phyloP scores from a whole-genome alignment of 2,113 vertebrate species.

The Corynorhinus townsendii region DNA sequence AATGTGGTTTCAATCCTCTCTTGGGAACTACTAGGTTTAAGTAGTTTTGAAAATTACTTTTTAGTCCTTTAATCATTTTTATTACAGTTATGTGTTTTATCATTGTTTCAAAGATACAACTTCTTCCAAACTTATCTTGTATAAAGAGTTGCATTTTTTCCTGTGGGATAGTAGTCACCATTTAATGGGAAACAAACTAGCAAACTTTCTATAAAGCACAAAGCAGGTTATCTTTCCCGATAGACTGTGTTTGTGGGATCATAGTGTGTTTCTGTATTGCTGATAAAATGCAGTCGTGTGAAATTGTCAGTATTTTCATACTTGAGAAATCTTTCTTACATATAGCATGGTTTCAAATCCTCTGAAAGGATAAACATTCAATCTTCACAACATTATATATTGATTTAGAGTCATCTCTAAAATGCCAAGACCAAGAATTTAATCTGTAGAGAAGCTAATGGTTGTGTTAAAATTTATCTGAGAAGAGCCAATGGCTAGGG shows the following conservation, averaged over 20 bases:
- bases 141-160: background rate
- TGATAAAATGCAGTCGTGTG: background rate
- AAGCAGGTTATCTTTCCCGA: background rate
- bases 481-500: background rate
- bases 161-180: background rate
- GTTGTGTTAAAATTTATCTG: background rate
- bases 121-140: background rate
- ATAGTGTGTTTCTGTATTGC: background rate
- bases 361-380: background rate
- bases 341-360: background rate
- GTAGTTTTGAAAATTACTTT: background rate
- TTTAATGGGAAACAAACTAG: background rate
- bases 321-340: background rate
- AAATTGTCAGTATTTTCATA: background rate
- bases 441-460: background rate
- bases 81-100: background rate
- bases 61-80: slow-evolving; percentile 36
- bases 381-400: background rate
- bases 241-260: background rate
- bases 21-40: background rate
- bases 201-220: background rate
- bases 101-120: background rate
- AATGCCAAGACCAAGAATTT: background rate
- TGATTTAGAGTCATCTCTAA: background rate
- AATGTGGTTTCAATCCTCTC: background rate